phyloP scores from a whole-genome alignment of 64 coral and sea anemone species.

The Dendrophyllia cribrosa region DNA sequence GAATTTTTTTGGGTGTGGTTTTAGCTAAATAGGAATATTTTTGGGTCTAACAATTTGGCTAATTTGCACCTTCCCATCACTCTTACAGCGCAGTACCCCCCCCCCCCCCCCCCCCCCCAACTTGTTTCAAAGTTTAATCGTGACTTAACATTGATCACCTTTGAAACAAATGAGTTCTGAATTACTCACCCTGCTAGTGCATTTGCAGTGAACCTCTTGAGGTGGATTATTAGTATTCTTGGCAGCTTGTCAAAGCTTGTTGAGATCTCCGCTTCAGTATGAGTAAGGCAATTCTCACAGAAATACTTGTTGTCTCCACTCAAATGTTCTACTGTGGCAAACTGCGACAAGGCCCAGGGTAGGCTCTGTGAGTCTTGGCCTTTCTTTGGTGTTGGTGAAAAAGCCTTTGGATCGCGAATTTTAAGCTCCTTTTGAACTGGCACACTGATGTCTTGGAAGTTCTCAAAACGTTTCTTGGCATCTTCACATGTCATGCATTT shows the following conservation, averaged over 20 bases:
- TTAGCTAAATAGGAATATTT: no score
- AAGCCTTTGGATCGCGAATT: constrained; percentile 32
- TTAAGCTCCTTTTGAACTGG: constrained; percentile 74
- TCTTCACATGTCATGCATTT: constrained; percentile 97
- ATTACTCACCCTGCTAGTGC: constrained; percentile 13
- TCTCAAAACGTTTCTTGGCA: constrained; percentile 82
- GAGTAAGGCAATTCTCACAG: constrained; percentile 89
- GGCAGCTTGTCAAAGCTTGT: constrained; percentile 97
- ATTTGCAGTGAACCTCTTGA: constrained; percentile 96
- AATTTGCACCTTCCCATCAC: no score
- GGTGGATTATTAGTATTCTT: constrained; percentile 83
- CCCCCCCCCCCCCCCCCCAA: no score
- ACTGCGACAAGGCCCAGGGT: constrained; percentile 91
- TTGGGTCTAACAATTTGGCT: no score
- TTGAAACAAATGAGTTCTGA: not conserved
- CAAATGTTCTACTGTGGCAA: constrained; percentile 89
- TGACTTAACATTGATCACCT: no score
- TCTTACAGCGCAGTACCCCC: no score
- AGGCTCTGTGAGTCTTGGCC: constrained; percentile 57
- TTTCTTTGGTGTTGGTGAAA: constrained; percentile 81
- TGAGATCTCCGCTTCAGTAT: constrained; percentile 90
- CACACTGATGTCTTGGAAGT: constrained; percentile 98
- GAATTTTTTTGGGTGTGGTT: no score
- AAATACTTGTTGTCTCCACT: constrained; percentile 98
- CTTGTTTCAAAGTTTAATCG: no score